Percentiles rank a stretch among this genome's conserved stretches.
These are phyloP conservation scores for Brachypteracias leptosomus DNA, from an alignment of 2,113 vertebrate genomes.

Conservation along the genomic window DNA sequence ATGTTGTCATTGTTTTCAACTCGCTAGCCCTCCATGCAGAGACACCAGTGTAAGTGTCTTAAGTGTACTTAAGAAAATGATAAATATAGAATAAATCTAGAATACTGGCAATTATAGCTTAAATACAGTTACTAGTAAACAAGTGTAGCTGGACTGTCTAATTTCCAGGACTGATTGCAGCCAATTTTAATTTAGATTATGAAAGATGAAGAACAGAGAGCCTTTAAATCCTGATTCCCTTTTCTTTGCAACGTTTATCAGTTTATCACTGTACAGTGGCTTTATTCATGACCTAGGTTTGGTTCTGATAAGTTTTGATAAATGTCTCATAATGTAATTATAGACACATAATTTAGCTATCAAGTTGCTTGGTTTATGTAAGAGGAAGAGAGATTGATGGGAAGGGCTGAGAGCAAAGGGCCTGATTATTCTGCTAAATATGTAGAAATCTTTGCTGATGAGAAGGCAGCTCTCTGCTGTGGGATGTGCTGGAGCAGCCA, in stretches of 20 bases:
- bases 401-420: background rate
- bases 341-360: background rate
- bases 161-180: slow-evolving; percentile 8
- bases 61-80: background rate
- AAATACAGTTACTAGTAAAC: background rate
- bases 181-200: background rate
- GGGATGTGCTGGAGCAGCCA: background rate
- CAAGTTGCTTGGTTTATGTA: background rate
- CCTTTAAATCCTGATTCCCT: background rate
- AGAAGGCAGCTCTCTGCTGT: background rate
- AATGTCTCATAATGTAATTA: background rate
- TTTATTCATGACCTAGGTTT: background rate
- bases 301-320: slow-evolving; percentile 15
- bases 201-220: background rate
- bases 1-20: background rate
- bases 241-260: background rate
- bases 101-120: background rate
- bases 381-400: background rate
- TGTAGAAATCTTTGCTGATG: background rate
- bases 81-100: background rate
- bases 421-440: background rate
- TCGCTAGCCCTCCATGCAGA: background rate
- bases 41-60: background rate
- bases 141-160: background rate
- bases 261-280: background rate